Base-by-base conservation (phyloP, 2,888 invertebrate genomes). In the Drosophila algonquin region DNA sequence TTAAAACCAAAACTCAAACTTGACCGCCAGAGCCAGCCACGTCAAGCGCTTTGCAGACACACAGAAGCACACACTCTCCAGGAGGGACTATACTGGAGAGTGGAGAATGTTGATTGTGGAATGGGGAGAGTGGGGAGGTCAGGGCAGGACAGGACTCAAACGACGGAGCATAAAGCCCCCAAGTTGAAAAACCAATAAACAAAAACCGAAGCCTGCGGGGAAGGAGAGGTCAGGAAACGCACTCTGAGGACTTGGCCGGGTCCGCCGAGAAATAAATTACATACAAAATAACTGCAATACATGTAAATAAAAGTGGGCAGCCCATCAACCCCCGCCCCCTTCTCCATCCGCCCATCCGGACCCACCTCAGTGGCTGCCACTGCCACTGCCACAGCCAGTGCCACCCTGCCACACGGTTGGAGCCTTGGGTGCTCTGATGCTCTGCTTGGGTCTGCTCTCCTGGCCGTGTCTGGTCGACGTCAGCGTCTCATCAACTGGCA, bases 281-380 rank as follows among this genome's bases (percentile, higher is more conserved):
- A 82, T 82, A 84, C 80, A 85, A 85, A 85, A 85, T 86, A 85
- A 85, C 80, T 86, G 79, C 79, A 84, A 80, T 84, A 84, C 83
- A 85, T 85, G 84, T 85, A 85, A 85, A 85, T 85, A 85, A 84
- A 81, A 78, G 83, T 75, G 77, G 78, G 76, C 80, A 76, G 73
- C 73, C 80, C 24, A 24, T 24, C 24, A 24, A 67, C 54, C 68
- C 35, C 35, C 32, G 3, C 32, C 32, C 32, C 0, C 32, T 10
- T 3, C 32, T 0, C 10, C 10, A 3, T 24, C 3, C 9, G 0
- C 35, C 35, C 32, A 32, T 3, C 24, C 24, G 24, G 0, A 1
- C 3, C 32, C 46, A 63, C 14, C 6, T 21, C 21, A 21, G 21
- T 21, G 64, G 53, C 55, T 24, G 24, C 5, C 46, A 30, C 52